Percentiles rank a stretch among this genome's conserved stretches.
These are phyloP conservation scores for Drosophila longiperda DNA, from an alignment of 2,888 invertebrate genomes.

Conservation along the genomic window DNA sequence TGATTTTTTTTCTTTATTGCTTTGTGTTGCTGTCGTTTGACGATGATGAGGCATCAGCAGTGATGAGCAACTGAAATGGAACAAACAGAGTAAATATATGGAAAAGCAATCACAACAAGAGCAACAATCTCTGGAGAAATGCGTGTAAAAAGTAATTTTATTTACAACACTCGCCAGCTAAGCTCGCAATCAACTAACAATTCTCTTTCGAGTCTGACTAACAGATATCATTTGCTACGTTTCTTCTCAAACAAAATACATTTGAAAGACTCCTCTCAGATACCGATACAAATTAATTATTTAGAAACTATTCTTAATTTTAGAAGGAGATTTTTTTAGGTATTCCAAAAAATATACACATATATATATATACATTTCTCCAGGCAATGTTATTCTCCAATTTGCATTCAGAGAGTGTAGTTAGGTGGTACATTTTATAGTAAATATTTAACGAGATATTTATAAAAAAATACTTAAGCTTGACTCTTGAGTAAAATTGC, in stretches of 20 bases:
- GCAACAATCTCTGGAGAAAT: constrained; percentile 7
- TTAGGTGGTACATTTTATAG: neutral
- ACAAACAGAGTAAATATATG: constrained; percentile 17
- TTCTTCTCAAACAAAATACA: neutral
- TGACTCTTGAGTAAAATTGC: no score
- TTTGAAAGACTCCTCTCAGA: neutral
- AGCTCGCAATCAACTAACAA: neutral
- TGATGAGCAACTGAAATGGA: constrained; percentile 31
- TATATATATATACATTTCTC: no score
- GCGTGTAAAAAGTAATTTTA: constrained; percentile 4
- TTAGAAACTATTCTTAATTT: neutral
- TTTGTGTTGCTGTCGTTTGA: constrained; percentile 2
- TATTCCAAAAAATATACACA: neutral
- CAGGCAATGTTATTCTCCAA: neutral
- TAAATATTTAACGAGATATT: neutral
- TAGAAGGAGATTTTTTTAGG: neutral
- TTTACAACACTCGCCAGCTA: constrained; percentile 2
- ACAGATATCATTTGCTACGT: neutral
- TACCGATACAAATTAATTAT: neutral
- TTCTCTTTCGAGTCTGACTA: neutral
- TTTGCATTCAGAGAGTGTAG: rapidly evolving
- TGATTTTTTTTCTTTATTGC: constrained; percentile 8
- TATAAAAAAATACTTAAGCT: neutral
- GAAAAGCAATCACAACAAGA: constrained; percentile 26
- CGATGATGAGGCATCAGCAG: constrained; percentile 18